Base-by-base conservation (phyloP, 2,113 vertebrate species). In the Sander vitreus region DNA sequence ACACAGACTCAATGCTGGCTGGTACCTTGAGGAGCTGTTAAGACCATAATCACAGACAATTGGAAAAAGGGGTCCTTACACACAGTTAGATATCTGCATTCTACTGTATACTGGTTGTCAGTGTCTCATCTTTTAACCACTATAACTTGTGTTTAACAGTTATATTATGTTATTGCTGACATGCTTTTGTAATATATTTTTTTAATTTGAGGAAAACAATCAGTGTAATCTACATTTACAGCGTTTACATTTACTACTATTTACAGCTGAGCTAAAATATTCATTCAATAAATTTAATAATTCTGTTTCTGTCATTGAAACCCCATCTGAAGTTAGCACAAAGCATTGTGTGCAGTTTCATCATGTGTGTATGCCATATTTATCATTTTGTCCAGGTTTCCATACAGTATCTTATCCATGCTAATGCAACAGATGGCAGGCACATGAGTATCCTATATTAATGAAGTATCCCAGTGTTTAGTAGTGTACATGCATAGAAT, bases 401-500 rank as follows among this genome's bases (percentile, higher is more conserved):
- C 60, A n/a, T 45, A 21, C 19, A 18, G 43, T 8, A 23, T 73
- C 33, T 62, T 43, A 55, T 48, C 33, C 76, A 64, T 8, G 4
- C 27, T 57, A 50, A 69, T 60, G 63, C 78, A 84, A 70, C 81
- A 81, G 78, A 81, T 84, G 68, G 73, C 81, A 27, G 16, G 33
- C 55, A 69, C 48, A 73, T 62, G 65, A 83, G 62, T 73, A 58
- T 73, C 76, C 63, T 65, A 63, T 63, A 84, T 74, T 78, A 65
- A 80, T 81, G 27, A 76, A 62, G 54, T 54, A 54, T 77, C 53
- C 63, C 57, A 79, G 53, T 58, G 76, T 74, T 80, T 27, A 74
- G 67, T 15, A 57, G 76, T 66, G 30, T 39, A 36, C 63, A 70
- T 57, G 63, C 21, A 12, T 0, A 63, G 13, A 47, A 47, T 67